Evolutionary conservation across 2,888 invertebrate species (phyloP), one percentile per base, ranked within the genome.

Genomic region (Idaea straminata): DNA sequence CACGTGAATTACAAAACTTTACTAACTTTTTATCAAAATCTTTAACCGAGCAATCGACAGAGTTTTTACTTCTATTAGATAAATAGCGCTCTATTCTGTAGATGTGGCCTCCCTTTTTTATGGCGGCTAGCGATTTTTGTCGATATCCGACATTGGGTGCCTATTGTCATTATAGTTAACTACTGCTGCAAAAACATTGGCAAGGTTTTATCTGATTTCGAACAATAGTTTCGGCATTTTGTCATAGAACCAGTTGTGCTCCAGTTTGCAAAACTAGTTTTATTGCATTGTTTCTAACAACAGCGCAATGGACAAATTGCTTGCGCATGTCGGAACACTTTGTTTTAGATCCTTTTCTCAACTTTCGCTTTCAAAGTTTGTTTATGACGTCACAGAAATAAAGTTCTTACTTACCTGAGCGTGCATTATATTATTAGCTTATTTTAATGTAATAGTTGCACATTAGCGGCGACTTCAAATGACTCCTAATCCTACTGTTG

Each of bases 301-400:
- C 79, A 85, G 81, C 84, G 85, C 85, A 85, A 87, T 82, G 81
- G 84, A 86, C 83, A 84, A 86, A 86, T 83, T 79, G 77, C 81
- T 88, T 88, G 85, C 86, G 85, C 82, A 84, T 81, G 84, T 85
- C 87, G 88, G 86, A 70, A 70, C 76, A 75, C 87, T 89, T 89
- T 89, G 86, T 85, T 74, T 75, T 69, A 68, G 76, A 71, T 69
- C 75, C 80, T 80, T 81, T 87, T 85, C 80, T 80, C 79, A 72
- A 87, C 87, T 88, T 86, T 88, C 86, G 80, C 82, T 88, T 87
- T 85, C 78, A 81, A 84, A 79, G 73, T 77, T 75, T 73, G 72
- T 76, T 77, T 74, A 75, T 74, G 77, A 77, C 75, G 74, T 78
- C 74, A 73, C 68, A 62, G 66, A 57, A 64, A 72, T 67, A 70